Conservation (phyloP, 2,113 vertebrate genomes). For the Mormyrus lacerda region DNA sequence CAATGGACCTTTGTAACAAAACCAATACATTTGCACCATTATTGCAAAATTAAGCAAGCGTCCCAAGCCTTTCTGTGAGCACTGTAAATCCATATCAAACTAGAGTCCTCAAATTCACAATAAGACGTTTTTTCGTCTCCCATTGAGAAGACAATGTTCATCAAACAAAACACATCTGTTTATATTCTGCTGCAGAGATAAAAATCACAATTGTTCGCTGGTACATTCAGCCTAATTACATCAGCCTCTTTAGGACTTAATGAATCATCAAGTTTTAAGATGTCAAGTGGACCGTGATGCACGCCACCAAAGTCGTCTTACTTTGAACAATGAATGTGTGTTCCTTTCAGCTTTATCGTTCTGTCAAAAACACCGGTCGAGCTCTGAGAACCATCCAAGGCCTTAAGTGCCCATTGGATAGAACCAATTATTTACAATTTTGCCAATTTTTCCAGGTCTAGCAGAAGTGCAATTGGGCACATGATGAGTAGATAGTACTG, state of each 20-base stretch:
- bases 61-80: background rate
- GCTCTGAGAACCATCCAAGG: background rate
- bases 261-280: conserved; percentile 5
- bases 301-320: background rate
- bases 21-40: no score
- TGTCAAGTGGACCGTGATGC: background rate
- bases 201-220: background rate
- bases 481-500: background rate
- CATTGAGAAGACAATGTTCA: background rate
- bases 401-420: background rate
- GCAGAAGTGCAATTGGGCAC: background rate
- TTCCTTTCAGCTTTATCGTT: background rate
- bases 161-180: background rate
- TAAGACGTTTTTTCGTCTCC: background rate
- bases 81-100: background rate
- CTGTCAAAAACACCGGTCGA: no score
- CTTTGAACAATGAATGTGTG: background rate
- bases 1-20: no score
- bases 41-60: no score
- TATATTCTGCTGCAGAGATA: background rate
- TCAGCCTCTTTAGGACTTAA: background rate
- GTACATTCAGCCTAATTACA: background rate
- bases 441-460: background rate
- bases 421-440: background rate
- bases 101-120: background rate